Base-by-base conservation (phyloP, 2,113 vertebrate species). In the Sarotherodon lohbergeri region DNA sequence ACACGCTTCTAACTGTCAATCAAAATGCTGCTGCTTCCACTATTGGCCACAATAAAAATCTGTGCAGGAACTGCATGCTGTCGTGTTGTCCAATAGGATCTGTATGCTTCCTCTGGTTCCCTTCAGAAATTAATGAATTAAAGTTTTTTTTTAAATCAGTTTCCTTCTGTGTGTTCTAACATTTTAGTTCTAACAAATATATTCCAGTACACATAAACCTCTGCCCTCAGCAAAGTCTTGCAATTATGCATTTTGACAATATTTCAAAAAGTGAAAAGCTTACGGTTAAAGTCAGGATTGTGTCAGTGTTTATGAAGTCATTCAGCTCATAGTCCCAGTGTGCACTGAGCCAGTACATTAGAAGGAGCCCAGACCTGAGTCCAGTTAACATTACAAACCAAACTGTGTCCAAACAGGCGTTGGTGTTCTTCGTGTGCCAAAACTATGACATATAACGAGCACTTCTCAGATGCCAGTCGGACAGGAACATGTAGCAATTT, bases 1-100 rank as follows among this genome's bases (percentile, higher is more conserved):
- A 24, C 19, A 82, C 27, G 1, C 43, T 61, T 16, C 7, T 1
- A 79, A 50, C 79, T 73, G 80, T 83, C 83, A 82, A 61, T 90
- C 61, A 84, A 76, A 81, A 86, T 16, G 50, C 4, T 50, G 41
- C 71, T 19, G 43, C 9, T 50, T 50, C 27, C 16, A 32, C 16
- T 78, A 0, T 0, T 50, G 71, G 16, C 71, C 43, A n/a, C 27
- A 50, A 1, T 50, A 32, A 0, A 78, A 0, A 32, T 13, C 16
- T 12, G 71, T 29, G 24, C 43, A 50, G 71, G 50, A 50, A 29
- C 43, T 50, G 34, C 63, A 12, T 39, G 43, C 27, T 48, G 43
- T 50, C 19, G 43, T 50, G 43, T 50, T 48, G 43, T 19, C 9
- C 27, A 32, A 32, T 5, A 12, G 0, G 2, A 78, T 78, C 24